A percentile compares a stretch with the other conserved stretches of the same genome.
These are phyloP conservation scores for Nowickia ferox DNA, from an alignment of 2,888 invertebrate genomes.

Conservation along the genomic window DNA sequence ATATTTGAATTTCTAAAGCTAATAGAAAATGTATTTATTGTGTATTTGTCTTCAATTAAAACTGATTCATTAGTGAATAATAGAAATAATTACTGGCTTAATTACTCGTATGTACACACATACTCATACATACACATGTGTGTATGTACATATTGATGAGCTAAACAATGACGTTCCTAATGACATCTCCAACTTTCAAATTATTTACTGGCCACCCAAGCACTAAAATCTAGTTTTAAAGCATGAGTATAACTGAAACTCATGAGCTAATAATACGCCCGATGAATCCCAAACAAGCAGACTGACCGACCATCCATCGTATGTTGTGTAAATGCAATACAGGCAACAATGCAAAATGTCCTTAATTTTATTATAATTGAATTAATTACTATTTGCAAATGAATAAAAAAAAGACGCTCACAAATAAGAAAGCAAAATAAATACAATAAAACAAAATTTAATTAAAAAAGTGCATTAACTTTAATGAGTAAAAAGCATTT, in stretches of 20 bases:
- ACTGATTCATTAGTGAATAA: constrained; percentile 45
- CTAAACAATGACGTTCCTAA: constrained; percentile 45
- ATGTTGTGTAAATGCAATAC: constrained; percentile 18
- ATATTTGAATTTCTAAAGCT: constrained; percentile 15
- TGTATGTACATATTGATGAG: background rate
- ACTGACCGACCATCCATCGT: background rate
- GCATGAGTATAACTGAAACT: background rate
- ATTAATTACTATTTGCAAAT: constrained; percentile 56
- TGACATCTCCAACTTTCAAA: constrained; percentile 30
- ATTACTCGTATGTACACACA: background rate
- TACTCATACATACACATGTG: too few species aligned
- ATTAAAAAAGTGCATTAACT: constrained; percentile 68
- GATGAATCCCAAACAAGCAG: background rate
- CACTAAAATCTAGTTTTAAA: background rate
- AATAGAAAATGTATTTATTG: background rate
- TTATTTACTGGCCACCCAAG: constrained; percentile 18
- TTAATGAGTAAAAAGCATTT: constrained; percentile 66
- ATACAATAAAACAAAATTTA: constrained; percentile 56
- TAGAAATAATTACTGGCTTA: constrained; percentile 43
- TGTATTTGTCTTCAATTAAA: constrained; percentile 12
- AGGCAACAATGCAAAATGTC: constrained; percentile 46
- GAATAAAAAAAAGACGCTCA: background rate
- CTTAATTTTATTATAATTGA: constrained; percentile 61
- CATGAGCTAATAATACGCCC: background rate
- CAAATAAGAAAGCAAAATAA: constrained; percentile 26